Conservation (phyloP, 2,888 invertebrate species). For the Incurvaria masculella region DNA sequence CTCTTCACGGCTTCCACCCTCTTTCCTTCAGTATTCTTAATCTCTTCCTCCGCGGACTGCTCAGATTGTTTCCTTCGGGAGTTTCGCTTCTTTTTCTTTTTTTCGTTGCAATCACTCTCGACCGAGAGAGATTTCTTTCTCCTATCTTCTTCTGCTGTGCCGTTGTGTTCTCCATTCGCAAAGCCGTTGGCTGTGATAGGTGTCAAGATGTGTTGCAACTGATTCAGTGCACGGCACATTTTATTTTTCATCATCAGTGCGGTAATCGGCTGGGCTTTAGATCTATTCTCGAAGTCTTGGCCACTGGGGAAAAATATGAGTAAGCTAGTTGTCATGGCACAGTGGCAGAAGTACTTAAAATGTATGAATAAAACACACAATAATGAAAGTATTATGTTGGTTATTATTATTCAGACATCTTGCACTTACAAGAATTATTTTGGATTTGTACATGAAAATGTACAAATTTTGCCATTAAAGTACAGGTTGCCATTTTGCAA, state of each 20-base stretch:
- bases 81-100: neutral
- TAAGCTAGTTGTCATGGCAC: too few relatives aligned
- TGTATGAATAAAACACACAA: too few relatives aligned
- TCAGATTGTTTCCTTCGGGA: neutral
- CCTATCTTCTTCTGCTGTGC: slow-evolving; percentile 10
- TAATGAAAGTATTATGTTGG: too few relatives aligned
- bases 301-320: slow-evolving; percentile 22
- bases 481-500: too few relatives aligned
- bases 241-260: slow-evolving; percentile 22
- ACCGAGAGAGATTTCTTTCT: neutral
- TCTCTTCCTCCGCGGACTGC: neutral
- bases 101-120: slow-evolving; percentile 3
- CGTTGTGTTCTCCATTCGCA: slow-evolving; percentile 15
- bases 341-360: too few relatives aligned
- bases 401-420: too few relatives aligned
- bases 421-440: too few relatives aligned
- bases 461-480: too few relatives aligned
- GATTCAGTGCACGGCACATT: slow-evolving; percentile 28
- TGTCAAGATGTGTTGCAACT: slow-evolving; percentile 24
- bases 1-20: slow-evolving; percentile 19
- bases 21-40: slow-evolving; percentile 19
- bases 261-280: slow-evolving; percentile 8
- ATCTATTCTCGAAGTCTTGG: slow-evolving; percentile 22
- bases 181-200: slow-evolving; percentile 16
- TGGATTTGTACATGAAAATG: too few relatives aligned